Evolutionary conservation across 1,140 invertebrate genomes (phyloP).

Genomic region (Bombus sibiricus): DNA sequence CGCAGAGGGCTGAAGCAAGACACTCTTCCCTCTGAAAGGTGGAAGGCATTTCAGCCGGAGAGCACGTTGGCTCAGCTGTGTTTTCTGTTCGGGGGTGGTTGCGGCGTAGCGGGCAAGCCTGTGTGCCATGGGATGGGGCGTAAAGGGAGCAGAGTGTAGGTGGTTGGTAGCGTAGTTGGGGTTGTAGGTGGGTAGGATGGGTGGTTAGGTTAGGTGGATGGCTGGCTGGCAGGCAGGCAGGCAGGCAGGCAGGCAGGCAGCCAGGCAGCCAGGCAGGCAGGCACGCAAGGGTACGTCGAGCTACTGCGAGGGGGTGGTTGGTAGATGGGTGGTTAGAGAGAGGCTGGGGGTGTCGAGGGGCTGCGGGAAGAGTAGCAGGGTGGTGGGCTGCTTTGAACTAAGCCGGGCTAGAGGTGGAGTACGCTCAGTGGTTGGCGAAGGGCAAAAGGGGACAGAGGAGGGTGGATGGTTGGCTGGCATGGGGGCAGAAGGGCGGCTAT

Average conservation of each 20-base stretch:
- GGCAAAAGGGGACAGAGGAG: conserved; percentile 70
- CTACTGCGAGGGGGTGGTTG: conserved; percentile 66
- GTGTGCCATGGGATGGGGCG: conserved; percentile 60
- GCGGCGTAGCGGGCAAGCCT: conserved; percentile 67
- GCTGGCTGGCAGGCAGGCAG: conserved; percentile 59
- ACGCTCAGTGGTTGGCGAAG: conserved; percentile 72
- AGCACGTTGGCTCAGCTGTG: conserved; percentile 80
- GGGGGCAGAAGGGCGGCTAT: conserved; percentile 60
- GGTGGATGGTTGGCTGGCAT: conserved; percentile 62
- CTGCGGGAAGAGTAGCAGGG: conserved; percentile 64
- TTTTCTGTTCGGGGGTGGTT: conserved; percentile 77
- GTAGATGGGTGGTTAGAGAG: conserved; percentile 66
- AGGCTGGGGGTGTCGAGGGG: conserved; percentile 62
- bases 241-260: conserved; percentile 61
- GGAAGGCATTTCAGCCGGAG: conserved; percentile 73
- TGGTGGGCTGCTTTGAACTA: conserved; percentile 77
- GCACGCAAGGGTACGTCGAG: conserved; percentile 77
- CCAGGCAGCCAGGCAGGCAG: conserved; percentile 70
- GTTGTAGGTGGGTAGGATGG: conserved; percentile 64
- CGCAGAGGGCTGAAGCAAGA: conserved; percentile 59
- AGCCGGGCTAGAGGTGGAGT: conserved; percentile 74
- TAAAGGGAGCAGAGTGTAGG: conserved; percentile 68
- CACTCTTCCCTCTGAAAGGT: conserved; percentile 71
- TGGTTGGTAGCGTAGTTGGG: conserved; percentile 59
- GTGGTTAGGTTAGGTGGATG: conserved; percentile 73